Percentiles rank a stretch among this genome's conserved stretches.
These are phyloP conservation scores for Anagrus nilaparvatae DNA, from an alignment of 1,140 invertebrate species.

Conservation along the genomic window DNA sequence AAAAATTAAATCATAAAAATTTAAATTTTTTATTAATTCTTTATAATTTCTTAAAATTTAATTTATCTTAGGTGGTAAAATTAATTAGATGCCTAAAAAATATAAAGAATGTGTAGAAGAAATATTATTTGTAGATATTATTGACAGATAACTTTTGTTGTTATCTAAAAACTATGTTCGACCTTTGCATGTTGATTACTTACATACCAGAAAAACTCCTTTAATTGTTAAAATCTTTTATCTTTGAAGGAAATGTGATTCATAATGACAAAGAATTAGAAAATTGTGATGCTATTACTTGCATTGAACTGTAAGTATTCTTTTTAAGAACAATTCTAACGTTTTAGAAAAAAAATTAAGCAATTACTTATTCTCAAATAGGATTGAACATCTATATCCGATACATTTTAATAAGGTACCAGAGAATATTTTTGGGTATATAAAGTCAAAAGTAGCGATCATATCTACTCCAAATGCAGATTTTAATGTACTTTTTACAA, in stretches of 20 bases:
- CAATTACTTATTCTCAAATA: slow-evolving; percentile 31
- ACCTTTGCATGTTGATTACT: slow-evolving; percentile 49
- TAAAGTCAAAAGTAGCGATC: slow-evolving; percentile 66
- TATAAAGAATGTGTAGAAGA: slow-evolving; percentile 49
- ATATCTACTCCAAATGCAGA: slow-evolving; percentile 87
- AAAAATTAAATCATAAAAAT: too few relatives aligned
- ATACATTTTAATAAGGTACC: slow-evolving; percentile 59
- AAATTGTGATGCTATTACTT: slow-evolving; percentile 56
- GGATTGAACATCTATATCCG: slow-evolving; percentile 77
- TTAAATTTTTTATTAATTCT: too few relatives aligned
- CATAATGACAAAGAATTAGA: slow-evolving; percentile 47
- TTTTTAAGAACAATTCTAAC: slow-evolving; percentile 7
- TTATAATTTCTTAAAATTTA: too few relatives aligned
- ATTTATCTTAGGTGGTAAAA: too few relatives aligned
- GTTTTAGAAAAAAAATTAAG: slow-evolving; percentile 8
- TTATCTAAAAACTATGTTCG: slow-evolving; percentile 29
- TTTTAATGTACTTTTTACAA: slow-evolving; percentile 72
- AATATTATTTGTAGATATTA: slow-evolving; percentile 54
- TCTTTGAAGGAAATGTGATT: slow-evolving; percentile 53
- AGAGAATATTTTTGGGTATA: slow-evolving; percentile 67
- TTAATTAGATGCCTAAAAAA: too few relatives aligned
- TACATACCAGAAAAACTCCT: slow-evolving; percentile 38
- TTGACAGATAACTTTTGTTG: slow-evolving; percentile 47
- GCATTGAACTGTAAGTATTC: slow-evolving; percentile 62
- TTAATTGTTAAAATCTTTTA: slow-evolving; percentile 47